Evolutionary conservation across 2,888 invertebrate species (phyloP), one percentile per base, ranked within the genome.

Genomic region (Rhynchonema sp.): DNA sequence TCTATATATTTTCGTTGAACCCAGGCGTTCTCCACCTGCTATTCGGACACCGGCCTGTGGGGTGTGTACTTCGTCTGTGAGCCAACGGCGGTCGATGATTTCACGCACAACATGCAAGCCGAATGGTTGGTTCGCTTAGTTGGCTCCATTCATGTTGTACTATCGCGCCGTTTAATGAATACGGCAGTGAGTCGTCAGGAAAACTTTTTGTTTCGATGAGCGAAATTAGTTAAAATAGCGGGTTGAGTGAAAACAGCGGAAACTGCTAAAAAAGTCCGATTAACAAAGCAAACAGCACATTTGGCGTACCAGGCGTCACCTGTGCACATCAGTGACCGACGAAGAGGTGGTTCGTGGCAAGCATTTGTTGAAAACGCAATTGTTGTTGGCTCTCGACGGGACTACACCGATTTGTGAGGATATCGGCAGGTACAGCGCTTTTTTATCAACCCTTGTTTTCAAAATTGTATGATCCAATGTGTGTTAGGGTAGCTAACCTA

Each of bases 331-430:
- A 64, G 84, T 91, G 2, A 89, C 91, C 1, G 88, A 91, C 64
- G 84, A 82, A 64, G 94, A 96, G 75, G 88, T 99, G 20, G 84
- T 85, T 63, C 81, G 96, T 59, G 98, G 94, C 25, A 92, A 92
- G 78, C 90, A 92, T 73, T 80, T 92, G 30, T 77, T 99, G 60
- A 87, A 90, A 75, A 94, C 98, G 23, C 98, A 96, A 75, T 86
- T 96, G 82, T 81, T 96, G 23, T 80, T 98, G 54, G 92, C 94
- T 77, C 79, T 98, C 65, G 98, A 98, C 74, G 98, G 87, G 23
- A 89, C 96, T 0, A 98, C 98, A 2, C 92, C 96, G 0, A 85
- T 98, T 60, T 98, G 96, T 75, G 98, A 99, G 78, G 98, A 99
- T 74, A 91, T 99, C 73, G 98, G 98, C 38, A 73, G 77, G 72